Evolutionary conservation across 2,888 invertebrate species (phyloP).

Genomic region (Trachelus tabidus): DNA sequence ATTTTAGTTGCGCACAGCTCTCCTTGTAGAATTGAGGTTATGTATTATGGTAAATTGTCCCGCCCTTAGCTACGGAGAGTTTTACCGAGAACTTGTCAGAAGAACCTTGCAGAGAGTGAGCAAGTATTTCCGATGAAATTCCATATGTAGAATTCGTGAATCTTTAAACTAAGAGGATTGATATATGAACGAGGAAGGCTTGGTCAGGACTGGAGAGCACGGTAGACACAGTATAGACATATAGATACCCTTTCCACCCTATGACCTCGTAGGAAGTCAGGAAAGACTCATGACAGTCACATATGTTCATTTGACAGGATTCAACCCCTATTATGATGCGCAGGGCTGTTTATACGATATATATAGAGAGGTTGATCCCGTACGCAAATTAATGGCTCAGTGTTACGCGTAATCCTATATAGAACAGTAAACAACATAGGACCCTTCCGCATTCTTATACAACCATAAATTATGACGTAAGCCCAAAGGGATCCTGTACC

Average conservation of each 20-base stretch:
- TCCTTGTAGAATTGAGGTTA: not conserved
- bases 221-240: not conserved
- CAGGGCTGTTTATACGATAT: not conserved
- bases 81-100: not conserved
- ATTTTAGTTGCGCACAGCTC: not conserved
- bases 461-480: slow-evolving; percentile 61
- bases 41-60: not conserved
- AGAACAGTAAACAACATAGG: slow-evolving; percentile 54
- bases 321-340: not conserved
- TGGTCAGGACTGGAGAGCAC: not conserved
- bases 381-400: slow-evolving; percentile 51
- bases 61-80: not conserved
- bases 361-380: not conserved
- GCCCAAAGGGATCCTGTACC: slow-evolving; percentile 45
- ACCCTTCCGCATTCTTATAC: slow-evolving; percentile 62
- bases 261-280: not conserved
- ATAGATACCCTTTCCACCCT: not conserved
- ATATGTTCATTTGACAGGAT: not conserved
- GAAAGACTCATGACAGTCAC: not conserved
- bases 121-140: not conserved
- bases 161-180: not conserved
- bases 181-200: not conserved
- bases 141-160: not conserved
- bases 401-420: slow-evolving; percentile 49
- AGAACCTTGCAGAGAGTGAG: not conserved